These are phyloP conservation scores for Penaeus chinensis DNA, from an alignment of 1,140 invertebrate genomes.

Conservation along the genomic window DNA sequence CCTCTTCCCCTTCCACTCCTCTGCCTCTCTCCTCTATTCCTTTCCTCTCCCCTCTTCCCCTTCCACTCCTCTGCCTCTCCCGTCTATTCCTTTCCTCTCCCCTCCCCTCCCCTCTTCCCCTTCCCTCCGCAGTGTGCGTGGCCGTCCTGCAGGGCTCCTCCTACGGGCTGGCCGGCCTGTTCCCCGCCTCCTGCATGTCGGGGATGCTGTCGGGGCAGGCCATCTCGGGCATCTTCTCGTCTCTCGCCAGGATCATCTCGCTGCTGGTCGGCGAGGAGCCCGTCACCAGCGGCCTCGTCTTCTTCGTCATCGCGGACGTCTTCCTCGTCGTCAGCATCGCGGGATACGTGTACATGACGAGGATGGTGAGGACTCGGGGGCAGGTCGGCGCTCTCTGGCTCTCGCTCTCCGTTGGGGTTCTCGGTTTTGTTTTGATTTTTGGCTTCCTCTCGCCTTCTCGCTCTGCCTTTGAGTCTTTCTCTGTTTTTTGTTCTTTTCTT, in stretches of 20 bases:
- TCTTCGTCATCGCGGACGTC: constrained; percentile 59
- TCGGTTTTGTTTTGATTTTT: background rate
- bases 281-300: constrained; percentile 54
- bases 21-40: no score
- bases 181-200: constrained; percentile 87
- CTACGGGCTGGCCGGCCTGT: constrained; percentile 85
- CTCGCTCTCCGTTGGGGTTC: background rate
- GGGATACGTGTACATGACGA: constrained; percentile 78
- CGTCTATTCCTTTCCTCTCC: no score
- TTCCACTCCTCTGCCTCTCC: no score
- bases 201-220: constrained; percentile 89
- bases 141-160: constrained; percentile 85
- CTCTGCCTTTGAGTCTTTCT: no score
- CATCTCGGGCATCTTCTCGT: constrained; percentile 88
- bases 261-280: constrained; percentile 67
- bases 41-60: no score
- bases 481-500: no score
- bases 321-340: constrained; percentile 76
- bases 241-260: constrained; percentile 83
- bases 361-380: constrained; percentile 72
- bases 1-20: background rate
- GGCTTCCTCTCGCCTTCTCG: no score
- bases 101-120: background rate
- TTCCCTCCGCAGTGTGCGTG: constrained; percentile 32
- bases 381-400: no score